Percentiles rank a stretch among this genome's conserved stretches.
Conservation (phyloP, 2,888 invertebrate genomes). For the Mystacides longicornis region DNA sequence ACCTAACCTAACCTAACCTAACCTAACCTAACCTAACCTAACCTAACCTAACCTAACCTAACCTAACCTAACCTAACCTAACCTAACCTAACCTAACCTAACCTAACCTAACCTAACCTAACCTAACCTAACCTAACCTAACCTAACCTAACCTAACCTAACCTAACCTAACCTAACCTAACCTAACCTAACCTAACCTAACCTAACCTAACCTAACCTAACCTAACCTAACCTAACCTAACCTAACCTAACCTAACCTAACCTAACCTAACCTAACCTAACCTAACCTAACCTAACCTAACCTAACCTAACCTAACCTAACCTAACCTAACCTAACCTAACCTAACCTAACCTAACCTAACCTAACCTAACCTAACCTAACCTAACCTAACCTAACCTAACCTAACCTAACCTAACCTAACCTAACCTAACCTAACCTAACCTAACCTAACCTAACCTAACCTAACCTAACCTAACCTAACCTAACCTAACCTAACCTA, state of each 20-base stretch:
- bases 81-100: conserved; percentile 18
- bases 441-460: not conserved
- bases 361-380: conserved; percentile 22
- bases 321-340: conserved; percentile 19
- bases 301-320: conserved; percentile 24
- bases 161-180: conserved; percentile 18
- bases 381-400: conserved; percentile 21
- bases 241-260: conserved; percentile 23
- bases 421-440: not conserved
- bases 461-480: not conserved
- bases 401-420: not conserved
- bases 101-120: conserved; percentile 22
- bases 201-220: no score
- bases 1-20: conserved; percentile 20
- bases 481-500: no score
- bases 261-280: conserved; percentile 24
- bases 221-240: conserved; percentile 11
- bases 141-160: conserved; percentile 22
- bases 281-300: conserved; percentile 24
- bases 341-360: conserved; percentile 20
- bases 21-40: conserved; percentile 17
- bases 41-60: conserved; percentile 10
- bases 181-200: no score
- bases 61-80: conserved; percentile 8
- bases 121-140: conserved; percentile 23